phyloP scores from a whole-genome alignment of 2,888 invertebrate species.

The Tigriopus californicus region DNA sequence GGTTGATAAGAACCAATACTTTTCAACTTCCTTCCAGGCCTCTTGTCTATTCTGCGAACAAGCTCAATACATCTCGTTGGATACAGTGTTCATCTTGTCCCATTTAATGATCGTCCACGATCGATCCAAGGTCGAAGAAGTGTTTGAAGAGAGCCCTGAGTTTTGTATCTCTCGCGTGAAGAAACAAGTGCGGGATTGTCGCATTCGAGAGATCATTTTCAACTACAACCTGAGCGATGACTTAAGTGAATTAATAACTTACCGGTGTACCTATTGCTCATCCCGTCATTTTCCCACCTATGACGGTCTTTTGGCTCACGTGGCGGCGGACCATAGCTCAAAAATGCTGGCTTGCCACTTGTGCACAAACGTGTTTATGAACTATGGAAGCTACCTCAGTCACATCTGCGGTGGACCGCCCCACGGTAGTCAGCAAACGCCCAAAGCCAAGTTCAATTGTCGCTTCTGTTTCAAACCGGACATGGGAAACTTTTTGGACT shows the following conservation, averaged over 20 bases:
- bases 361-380: constrained; percentile 13
- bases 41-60: constrained; percentile 10
- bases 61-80: constrained; percentile 3
- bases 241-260: neutral
- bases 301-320: constrained; percentile 8
- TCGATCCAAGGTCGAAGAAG: neutral
- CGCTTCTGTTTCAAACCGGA: constrained; percentile 47
- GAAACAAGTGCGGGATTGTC: constrained; percentile 5
- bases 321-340: neutral
- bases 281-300: neutral
- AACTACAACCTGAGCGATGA: constrained; percentile 4
- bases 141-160: constrained; percentile 2
- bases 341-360: constrained; percentile 12
- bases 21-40: neutral
- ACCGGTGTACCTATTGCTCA: constrained; percentile 7
- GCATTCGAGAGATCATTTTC: constrained; percentile 6
- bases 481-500: constrained; percentile 63
- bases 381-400: constrained; percentile 14
- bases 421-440: constrained; percentile 16
- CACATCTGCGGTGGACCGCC: constrained; percentile 14
- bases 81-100: constrained; percentile 5
- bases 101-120: constrained; percentile 7
- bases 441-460: constrained; percentile 55
- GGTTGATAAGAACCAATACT: no score
- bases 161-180: constrained; percentile 8